phyloP scores from a whole-genome alignment of 2,113 vertebrate species.

The Aptenodytes patagonicus region DNA sequence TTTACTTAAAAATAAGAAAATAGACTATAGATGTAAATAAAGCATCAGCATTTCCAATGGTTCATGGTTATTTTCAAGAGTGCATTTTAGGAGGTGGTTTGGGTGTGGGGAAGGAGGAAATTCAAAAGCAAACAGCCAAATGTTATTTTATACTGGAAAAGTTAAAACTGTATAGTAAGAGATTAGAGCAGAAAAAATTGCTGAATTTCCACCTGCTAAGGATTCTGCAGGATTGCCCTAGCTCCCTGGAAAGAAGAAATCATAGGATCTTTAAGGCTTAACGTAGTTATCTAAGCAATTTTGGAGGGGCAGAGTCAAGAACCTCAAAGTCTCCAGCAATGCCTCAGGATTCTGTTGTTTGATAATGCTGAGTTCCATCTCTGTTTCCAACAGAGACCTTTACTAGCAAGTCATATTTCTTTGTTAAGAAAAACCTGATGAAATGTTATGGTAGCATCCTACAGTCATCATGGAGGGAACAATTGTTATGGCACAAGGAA shows the following conservation, averaged over 20 bases:
- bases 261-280: background rate
- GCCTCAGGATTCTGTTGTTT: background rate
- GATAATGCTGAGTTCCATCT: background rate
- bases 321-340: background rate
- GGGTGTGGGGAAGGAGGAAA: background rate
- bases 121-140: background rate
- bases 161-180: background rate
- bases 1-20: background rate
- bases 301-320: background rate
- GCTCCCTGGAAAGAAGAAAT: background rate
- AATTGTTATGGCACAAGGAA: background rate
- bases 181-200: background rate
- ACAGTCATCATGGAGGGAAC: background rate
- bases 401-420: background rate
- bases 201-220: background rate
- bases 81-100: background rate
- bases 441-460: background rate
- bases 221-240: background rate
- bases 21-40: background rate
- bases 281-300: background rate
- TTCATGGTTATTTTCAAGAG: background rate
- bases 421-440: background rate
- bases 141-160: background rate
- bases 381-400: background rate
- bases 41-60: background rate